Evolutionary conservation across 2,888 invertebrate genomes (phyloP), one percentile per base, ranked within the genome.

Genomic region (Volucella inflata): DNA sequence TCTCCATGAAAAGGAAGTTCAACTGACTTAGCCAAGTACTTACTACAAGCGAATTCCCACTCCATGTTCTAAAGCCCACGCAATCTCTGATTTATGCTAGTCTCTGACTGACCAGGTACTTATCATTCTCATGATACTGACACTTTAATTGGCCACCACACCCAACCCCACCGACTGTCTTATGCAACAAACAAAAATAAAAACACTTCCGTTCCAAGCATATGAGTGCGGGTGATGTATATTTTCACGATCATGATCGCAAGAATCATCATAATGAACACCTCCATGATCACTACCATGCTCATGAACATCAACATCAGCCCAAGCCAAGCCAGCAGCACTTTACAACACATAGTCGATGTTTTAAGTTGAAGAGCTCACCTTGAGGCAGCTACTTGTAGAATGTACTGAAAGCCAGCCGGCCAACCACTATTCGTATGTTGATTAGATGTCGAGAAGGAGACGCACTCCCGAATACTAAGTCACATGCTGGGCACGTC

Each of bases 121-220:
- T 42, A 46, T 62, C 53, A 55, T 72, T 70, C 55, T 51, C 75
- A 68, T 81, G 70, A 79, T 76, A 76, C 81, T 72, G 81, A 80
- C 75, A 75, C 72, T 72, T 72, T 85, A 85, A 85, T 85, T 81
- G 85, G 50, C 72, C 71, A 85, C 85, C 85, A 80, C 85, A 85
- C 85, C 85, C 76, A 76, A 53, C 30, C 65, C 46, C 53, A 44
- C 65, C 53, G 50, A 21, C 21, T n/a, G 64, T 50, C 30, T 59
- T 40, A 17, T 11, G 40, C 12, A 10, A 12, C 14, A 8, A 38
- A 40, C 2, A 55, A 14, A 38, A n/a, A n/a, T n/a, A 57, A 8
- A 64, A 42, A 72, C 53, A 77, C 71, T 71, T 65, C 76, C 71
- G 71, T 71, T 59, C 50, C n/a, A 36, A 48, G 14, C 48, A 53